Evolutionary conservation across 2,113 vertebrate species (phyloP).

Genomic region (Gymnogyps californianus): DNA sequence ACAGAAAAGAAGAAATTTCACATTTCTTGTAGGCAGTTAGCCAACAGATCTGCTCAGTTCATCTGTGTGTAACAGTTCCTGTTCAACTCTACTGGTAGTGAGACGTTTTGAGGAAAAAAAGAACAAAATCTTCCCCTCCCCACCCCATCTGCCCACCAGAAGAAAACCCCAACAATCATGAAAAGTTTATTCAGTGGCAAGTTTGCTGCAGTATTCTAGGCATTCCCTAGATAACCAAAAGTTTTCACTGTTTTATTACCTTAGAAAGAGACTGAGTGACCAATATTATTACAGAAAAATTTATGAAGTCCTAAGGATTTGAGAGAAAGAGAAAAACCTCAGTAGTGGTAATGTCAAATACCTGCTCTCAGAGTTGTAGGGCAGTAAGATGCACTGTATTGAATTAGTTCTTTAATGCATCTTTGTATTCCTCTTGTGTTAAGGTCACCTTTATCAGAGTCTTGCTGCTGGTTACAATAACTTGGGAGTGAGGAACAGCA

Average conservation of each 20-base stretch:
- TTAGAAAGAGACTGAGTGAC: background rate
- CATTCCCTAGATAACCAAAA: background rate
- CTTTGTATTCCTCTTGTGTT: background rate
- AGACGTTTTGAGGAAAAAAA: background rate
- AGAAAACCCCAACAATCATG: background rate
- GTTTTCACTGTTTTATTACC: background rate
- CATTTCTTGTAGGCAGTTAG: background rate
- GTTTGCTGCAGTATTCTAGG: background rate
- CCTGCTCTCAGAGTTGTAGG: background rate
- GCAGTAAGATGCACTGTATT: background rate
- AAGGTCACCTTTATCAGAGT: background rate
- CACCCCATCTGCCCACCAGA: accelerated
- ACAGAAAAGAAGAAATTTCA: background rate
- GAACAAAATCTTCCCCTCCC: background rate
- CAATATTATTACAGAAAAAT: background rate
- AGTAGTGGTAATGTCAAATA: background rate
- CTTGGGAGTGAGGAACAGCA: background rate
- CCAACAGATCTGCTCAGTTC: background rate
- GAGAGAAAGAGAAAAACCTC: background rate
- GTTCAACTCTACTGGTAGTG: background rate
- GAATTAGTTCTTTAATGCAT: background rate
- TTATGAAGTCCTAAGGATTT: background rate
- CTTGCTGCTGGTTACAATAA: background rate
- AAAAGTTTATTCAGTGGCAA: background rate
- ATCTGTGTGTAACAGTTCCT: background rate